Evolutionary conservation across 2,888 invertebrate species (phyloP).

Genomic region (Chironomus riparius): DNA sequence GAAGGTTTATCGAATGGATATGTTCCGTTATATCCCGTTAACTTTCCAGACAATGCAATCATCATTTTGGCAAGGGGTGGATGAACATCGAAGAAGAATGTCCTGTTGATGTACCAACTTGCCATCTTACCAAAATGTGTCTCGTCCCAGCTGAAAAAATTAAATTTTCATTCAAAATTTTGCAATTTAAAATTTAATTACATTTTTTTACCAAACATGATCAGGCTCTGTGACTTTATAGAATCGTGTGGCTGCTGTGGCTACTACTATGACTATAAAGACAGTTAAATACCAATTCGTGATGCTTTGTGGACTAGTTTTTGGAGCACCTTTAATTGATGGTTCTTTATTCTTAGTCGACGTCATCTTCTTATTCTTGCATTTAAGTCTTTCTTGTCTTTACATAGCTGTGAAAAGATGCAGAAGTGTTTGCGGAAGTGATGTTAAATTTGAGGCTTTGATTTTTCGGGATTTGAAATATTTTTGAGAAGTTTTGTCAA

Average conservation of each 20-base stretch:
- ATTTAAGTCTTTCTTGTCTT: slow-evolving; percentile 14
- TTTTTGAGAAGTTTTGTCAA: background rate
- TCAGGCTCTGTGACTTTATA: slow-evolving; percentile 85
- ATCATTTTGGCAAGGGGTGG: slow-evolving; percentile 98
- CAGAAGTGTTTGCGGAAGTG: background rate
- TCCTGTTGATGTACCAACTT: slow-evolving; percentile 94
- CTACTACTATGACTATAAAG: slow-evolving; percentile 53
- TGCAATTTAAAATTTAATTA: background rate
- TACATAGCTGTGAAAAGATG: background rate
- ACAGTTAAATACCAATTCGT: slow-evolving; percentile 31
- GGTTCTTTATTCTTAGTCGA: slow-evolving; percentile 12
- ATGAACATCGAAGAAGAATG: slow-evolving; percentile 97
- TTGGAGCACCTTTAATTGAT: slow-evolving; percentile 1
- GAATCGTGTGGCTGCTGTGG: slow-evolving; percentile 69
- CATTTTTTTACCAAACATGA: slow-evolving; percentile 73
- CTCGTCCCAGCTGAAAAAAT: slow-evolving; percentile 74
- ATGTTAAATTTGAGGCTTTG: background rate
- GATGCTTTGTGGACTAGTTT: too few relatives aligned
- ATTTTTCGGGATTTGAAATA: background rate
- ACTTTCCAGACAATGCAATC: slow-evolving; percentile 81
- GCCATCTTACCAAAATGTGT: slow-evolving; percentile 99
- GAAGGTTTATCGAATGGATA: slow-evolving; percentile 95
- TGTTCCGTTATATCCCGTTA: slow-evolving; percentile 88
- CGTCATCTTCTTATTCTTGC: slow-evolving; percentile 22
- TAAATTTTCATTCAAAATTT: slow-evolving; percentile 40